Evolutionary conservation across 2,113 vertebrate genomes (phyloP).

Genomic region (Dasypus novemcinctus): DNA sequence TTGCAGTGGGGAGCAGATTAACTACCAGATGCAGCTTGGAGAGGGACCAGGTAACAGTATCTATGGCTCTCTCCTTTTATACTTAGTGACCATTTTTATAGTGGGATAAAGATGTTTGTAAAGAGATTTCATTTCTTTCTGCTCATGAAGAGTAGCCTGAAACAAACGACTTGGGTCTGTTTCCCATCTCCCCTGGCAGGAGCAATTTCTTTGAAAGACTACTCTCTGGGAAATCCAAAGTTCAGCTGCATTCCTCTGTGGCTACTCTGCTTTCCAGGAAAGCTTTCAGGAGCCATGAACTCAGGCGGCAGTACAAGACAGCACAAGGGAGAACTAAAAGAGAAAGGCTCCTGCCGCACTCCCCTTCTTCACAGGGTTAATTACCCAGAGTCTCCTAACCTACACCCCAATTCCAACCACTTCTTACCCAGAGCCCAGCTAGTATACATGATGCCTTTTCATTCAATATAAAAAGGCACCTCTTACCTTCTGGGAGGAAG

Average conservation of each 20-base stretch:
- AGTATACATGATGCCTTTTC: not conserved
- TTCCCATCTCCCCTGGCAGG: constrained; percentile 63
- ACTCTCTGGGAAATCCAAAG: constrained; percentile 64
- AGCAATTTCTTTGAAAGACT: constrained; percentile 76
- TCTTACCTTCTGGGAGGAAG: not conserved
- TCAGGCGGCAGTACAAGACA: constrained; percentile 17
- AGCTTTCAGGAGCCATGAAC: constrained; percentile 68
- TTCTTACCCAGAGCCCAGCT: not conserved
- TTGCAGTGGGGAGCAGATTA: not conserved
- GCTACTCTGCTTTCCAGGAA: constrained; percentile 59
- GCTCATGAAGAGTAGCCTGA: constrained; percentile 52
- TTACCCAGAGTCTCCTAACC: not conserved
- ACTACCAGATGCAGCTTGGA: not conserved
- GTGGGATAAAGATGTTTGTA: constrained; percentile 48
- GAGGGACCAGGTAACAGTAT: constrained; percentile 13
- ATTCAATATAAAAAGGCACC: not conserved
- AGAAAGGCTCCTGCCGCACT: not conserved
- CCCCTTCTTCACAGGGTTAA: not conserved
- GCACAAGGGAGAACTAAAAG: not conserved
- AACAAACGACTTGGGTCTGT: constrained; percentile 69
- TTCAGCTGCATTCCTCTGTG: constrained; percentile 38
- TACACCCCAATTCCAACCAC: not conserved
- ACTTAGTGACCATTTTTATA: constrained; percentile 56
- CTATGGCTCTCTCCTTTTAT: constrained; percentile 45
- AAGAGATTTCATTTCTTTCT: constrained; percentile 58